These are phyloP conservation scores for Orthonyx spaldingii DNA, from an alignment of 2,113 vertebrate species.

Conservation along the genomic window DNA sequence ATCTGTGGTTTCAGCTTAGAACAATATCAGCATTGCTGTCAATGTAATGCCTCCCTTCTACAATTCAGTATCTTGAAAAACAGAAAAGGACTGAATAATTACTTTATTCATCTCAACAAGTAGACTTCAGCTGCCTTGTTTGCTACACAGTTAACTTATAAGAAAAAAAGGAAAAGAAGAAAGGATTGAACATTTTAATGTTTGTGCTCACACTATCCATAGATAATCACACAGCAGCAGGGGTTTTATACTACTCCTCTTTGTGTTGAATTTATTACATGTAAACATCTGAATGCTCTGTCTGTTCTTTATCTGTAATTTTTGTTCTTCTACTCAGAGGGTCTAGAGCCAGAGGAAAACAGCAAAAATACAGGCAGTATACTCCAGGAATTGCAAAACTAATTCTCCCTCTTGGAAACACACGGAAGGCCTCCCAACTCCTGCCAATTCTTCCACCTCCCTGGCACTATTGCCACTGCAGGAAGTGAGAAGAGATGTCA, in stretches of 20 bases:
- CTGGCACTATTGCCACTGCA: rapidly evolving
- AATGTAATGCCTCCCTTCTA: not conserved
- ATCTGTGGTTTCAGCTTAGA: not conserved
- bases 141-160: not conserved
- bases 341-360: not conserved
- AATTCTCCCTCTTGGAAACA: not conserved
- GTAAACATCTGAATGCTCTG: not conserved
- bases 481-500: rapidly evolving
- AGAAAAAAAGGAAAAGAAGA: not conserved
- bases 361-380: not conserved
- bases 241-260: not conserved
- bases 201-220: not conserved
- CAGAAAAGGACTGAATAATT: not conserved
- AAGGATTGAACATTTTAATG: not conserved
- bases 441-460: not conserved
- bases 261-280: not conserved
- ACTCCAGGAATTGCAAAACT: not conserved
- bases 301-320: not conserved
- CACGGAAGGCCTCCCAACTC: not conserved
- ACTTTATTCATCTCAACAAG: not conserved
- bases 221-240: not conserved
- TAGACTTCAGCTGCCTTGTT: not conserved
- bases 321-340: not conserved
- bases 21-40: not conserved
- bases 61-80: not conserved